Percentiles rank a stretch among this genome's conserved stretches.
These are phyloP conservation scores for Eonycteris spelaea DNA, from an alignment of 2,113 vertebrate species.

Conservation along the genomic window DNA sequence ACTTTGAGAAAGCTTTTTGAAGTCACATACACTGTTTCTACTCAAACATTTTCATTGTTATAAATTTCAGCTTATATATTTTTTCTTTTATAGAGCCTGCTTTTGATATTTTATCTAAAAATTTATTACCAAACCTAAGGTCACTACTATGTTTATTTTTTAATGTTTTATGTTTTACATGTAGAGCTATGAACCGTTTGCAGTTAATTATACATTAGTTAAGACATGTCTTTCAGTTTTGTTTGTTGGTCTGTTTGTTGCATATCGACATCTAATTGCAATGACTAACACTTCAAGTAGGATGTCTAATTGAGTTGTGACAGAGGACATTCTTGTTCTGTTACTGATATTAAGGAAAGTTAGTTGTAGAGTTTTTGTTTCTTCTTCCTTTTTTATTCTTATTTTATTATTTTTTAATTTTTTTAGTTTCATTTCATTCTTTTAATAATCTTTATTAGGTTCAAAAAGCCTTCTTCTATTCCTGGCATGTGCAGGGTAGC, in stretches of 20 bases:
- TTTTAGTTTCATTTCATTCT: background rate
- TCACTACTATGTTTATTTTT: background rate
- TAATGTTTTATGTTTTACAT: background rate
- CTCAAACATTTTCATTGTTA: background rate
- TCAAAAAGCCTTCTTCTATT: background rate
- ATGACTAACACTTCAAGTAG: background rate
- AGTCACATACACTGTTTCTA: background rate
- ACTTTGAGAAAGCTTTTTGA: background rate
- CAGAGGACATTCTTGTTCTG: background rate
- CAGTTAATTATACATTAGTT: background rate
- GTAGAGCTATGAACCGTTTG: background rate
- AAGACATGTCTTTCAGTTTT: background rate
- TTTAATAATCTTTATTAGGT: background rate
- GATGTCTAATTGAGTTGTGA: background rate
- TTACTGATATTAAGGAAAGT: background rate
- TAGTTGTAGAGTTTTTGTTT: background rate
- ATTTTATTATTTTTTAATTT: background rate
- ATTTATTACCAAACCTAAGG: background rate
- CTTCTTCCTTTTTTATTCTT: background rate
- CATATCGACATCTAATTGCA: background rate
- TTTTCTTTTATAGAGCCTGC: background rate
- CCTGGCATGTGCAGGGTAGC: too few relatives aligned
- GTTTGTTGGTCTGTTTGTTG: background rate
- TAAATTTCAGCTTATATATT: background rate
- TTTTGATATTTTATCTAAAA: background rate